Conservation (phyloP, 2,113 vertebrate species). For the Tupaia tana region DNA sequence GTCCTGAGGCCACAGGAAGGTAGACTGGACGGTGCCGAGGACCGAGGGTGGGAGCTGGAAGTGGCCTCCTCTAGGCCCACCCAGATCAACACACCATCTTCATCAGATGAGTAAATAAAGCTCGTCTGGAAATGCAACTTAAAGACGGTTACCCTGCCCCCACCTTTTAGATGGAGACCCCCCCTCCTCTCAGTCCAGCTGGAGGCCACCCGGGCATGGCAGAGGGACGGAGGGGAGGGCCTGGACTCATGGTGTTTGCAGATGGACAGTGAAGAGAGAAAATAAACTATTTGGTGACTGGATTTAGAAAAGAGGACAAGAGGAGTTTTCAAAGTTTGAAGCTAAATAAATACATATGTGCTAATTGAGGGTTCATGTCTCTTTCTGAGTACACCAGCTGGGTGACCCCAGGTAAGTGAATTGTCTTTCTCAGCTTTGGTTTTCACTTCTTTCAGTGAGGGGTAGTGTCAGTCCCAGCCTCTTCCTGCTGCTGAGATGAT, state of each 20-base stretch:
- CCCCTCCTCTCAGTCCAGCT: background rate
- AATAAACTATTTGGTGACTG: background rate
- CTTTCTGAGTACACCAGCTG: background rate
- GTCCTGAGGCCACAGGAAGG: background rate
- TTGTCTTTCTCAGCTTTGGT: constrained; percentile 13
- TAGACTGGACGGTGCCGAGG: background rate
- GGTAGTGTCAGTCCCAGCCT: background rate
- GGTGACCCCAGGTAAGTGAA: background rate
- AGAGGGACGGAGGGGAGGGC: background rate
- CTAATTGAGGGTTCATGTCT: background rate
- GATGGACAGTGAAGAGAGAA: background rate
- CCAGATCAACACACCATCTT: background rate
- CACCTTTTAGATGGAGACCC: background rate
- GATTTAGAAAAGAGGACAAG: background rate
- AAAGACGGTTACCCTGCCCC: background rate
- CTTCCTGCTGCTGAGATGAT: background rate
- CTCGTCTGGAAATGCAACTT: background rate
- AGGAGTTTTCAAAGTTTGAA: constrained; percentile 26
- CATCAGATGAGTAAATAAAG: background rate
- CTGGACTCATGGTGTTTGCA: background rate
- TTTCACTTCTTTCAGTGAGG: background rate
- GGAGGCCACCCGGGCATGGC: background rate
- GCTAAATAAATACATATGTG: background rate
- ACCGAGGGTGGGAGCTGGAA: background rate
- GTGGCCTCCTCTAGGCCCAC: background rate